Evolutionary conservation across 2,888 invertebrate genomes (phyloP).

Genomic region (Lithophane semibrunnea): DNA sequence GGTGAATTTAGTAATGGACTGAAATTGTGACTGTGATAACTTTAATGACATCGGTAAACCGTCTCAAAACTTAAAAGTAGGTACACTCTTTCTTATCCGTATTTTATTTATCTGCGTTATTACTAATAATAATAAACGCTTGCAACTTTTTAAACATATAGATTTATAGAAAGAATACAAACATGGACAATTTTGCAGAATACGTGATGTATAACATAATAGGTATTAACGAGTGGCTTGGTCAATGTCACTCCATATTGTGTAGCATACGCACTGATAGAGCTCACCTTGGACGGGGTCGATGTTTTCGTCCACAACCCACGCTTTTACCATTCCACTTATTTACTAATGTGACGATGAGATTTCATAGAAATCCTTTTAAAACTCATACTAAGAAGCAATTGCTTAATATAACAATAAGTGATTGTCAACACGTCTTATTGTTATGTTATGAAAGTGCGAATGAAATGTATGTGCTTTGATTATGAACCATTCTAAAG

Average conservation of each 20-base stretch:
- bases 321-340: slow-evolving; percentile 48
- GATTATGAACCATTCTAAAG: slow-evolving; percentile 15
- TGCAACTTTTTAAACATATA: neutral
- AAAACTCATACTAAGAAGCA: slow-evolving; percentile 23
- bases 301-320: slow-evolving; percentile 80
- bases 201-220: slow-evolving; percentile 15
- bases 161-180: neutral
- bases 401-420: slow-evolving; percentile 9
- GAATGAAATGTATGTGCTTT: slow-evolving; percentile 15
- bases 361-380: slow-evolving; percentile 29
- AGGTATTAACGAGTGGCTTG: slow-evolving; percentile 59
- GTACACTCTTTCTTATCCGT: slow-evolving; percentile 22
- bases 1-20: neutral
- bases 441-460: slow-evolving; percentile 17
- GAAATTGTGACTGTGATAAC: slow-evolving; percentile 13
- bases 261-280: slow-evolving; percentile 66
- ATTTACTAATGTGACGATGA: slow-evolving; percentile 32
- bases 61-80: neutral
- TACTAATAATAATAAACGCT: neutral
- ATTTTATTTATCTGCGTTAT: neutral
- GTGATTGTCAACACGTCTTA: neutral
- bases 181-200: neutral
- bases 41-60: slow-evolving; percentile 31
- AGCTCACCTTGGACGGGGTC: slow-evolving; percentile 85
- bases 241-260: slow-evolving; percentile 69